A percentile compares a stretch with the other conserved stretches of the same genome.
Conservation (phyloP, 2,113 vertebrate genomes). For the Bucco capensis region DNA sequence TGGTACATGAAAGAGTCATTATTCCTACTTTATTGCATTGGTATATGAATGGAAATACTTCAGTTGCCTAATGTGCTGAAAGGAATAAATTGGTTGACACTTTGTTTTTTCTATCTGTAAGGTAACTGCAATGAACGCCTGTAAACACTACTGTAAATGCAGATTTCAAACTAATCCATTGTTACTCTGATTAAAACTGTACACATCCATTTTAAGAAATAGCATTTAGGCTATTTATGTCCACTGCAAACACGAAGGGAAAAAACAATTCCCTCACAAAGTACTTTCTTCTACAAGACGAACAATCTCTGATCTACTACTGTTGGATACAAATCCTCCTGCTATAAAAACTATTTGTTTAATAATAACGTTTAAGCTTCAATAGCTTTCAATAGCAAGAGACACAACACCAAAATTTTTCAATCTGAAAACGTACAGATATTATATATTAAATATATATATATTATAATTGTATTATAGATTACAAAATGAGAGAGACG, state of each 20-base stretch:
- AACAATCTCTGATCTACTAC: neutral
- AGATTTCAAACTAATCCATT: constrained; percentile 13
- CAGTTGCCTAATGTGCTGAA: neutral
- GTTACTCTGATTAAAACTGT: constrained; percentile 26
- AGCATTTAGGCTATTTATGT: neutral
- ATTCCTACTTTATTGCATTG: neutral
- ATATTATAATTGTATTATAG: too few species aligned
- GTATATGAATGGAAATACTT: neutral
- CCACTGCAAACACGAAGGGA: constrained; percentile 23
- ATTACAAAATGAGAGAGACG: too few species aligned
- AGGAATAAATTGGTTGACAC: neutral
- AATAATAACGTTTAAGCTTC: neutral
- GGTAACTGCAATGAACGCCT: neutral
- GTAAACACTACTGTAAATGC: neutral
- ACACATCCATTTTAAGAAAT: constrained; percentile 32
- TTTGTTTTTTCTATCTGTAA: neutral
- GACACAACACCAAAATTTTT: neutral
- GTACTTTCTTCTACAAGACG: constrained; percentile 4
- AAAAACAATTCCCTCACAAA: neutral
- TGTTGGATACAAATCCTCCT: neutral
- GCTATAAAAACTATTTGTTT: neutral
- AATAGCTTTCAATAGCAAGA: neutral
- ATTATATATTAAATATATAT: too few species aligned
- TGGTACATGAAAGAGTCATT: neutral
- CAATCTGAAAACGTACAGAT: too few species aligned